Evolutionary conservation across 2,888 invertebrate species (phyloP).

Genomic region (Neoitamus cyanurus): DNA sequence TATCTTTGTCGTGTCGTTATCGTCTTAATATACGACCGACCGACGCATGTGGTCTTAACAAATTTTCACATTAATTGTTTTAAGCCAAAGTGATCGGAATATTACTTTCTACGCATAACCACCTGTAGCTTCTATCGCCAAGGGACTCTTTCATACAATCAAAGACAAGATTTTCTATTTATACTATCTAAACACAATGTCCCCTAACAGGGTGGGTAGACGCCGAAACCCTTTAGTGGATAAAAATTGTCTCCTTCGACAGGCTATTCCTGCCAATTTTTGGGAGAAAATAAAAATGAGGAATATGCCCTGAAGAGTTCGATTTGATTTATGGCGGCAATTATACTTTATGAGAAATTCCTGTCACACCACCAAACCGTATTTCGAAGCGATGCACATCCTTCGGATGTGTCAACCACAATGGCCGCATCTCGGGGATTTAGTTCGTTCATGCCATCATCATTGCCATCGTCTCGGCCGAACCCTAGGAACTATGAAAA

Average conservation of each 20-base stretch:
- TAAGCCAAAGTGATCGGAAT: no score
- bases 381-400: constrained; percentile 20
- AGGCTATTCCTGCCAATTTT: neutral
- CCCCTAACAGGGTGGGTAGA: no score
- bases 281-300: neutral
- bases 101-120: no score
- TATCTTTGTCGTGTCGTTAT: no score
- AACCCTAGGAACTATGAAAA: neutral
- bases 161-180: no score
- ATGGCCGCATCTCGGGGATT: neutral
- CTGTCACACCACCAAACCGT: neutral
- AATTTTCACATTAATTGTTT: no score
- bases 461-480: neutral
- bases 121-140: no score
- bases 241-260: neutral
- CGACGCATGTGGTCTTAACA: no score
- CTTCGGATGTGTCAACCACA: constrained; percentile 8
- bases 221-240: neutral
- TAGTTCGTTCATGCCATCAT: neutral
- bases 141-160: no score
- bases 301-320: neutral
- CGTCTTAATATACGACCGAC: no score
- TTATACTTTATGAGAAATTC: constrained; percentile 28
- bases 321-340: constrained; percentile 27
- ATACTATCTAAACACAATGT: no score